phyloP scores from a whole-genome alignment of 2,888 invertebrate genomes.

The Rhodophaea formosa region DNA sequence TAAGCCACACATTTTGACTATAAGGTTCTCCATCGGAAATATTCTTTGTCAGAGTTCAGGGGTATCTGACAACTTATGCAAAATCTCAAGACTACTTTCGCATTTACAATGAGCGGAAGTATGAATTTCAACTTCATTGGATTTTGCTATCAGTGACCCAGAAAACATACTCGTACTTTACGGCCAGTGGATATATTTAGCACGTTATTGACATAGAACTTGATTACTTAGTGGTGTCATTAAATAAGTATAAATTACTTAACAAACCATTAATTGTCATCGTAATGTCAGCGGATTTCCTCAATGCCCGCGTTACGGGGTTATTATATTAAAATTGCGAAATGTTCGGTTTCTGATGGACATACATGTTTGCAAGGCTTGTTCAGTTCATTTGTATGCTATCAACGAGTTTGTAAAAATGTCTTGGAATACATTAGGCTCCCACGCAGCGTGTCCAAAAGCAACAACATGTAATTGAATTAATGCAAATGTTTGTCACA shows the following conservation, averaged over 20 bases:
- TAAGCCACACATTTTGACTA: too few species aligned
- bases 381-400: background rate
- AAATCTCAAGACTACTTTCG: too few species aligned
- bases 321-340: conserved; percentile 4
- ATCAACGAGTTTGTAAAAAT: conserved; percentile 11
- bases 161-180: background rate
- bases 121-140: too few species aligned
- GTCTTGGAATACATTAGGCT: conserved; percentile 2
- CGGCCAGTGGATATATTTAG: too few species aligned
- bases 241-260: conserved; percentile 1
- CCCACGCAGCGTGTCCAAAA: background rate
- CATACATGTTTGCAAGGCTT: background rate
- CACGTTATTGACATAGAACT: background rate
- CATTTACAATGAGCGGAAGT: too few species aligned
- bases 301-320: conserved; percentile 1
- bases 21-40: too few species aligned
- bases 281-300: conserved; percentile 8
- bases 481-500: conserved; percentile 1
- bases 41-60: too few species aligned
- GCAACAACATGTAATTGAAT: conserved; percentile 3
- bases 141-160: too few species aligned
- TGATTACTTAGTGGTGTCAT: background rate
- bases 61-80: too few species aligned
- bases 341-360: conserved; percentile 5
- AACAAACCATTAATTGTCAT: background rate